Evolutionary conservation across 2,113 vertebrate genomes (phyloP).

Genomic region (Circaetus cinerascens): DNA sequence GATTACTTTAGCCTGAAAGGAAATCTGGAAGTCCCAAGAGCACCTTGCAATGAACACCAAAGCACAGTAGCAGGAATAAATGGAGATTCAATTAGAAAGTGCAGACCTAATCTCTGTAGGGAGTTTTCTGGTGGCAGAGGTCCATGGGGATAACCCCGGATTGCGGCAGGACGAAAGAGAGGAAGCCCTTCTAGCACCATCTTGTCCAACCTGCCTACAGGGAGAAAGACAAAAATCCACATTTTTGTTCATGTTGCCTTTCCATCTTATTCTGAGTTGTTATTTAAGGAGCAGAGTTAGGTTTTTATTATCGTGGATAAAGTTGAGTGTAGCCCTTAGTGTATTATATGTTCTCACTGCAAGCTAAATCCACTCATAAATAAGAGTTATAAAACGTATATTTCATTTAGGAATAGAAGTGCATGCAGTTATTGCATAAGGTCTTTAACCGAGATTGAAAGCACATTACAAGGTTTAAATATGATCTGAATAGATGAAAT

Average conservation of each 20-base stretch:
- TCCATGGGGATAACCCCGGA: accelerated
- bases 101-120: background rate
- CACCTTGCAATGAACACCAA: background rate
- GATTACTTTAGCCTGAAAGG: background rate
- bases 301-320: background rate
- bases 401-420: background rate
- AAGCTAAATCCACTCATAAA: constrained; percentile 35
- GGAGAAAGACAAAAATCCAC: background rate
- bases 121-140: background rate
- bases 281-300: background rate
- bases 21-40: background rate
- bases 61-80: background rate
- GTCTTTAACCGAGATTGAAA: constrained; percentile 28
- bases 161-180: background rate
- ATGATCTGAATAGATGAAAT: background rate
- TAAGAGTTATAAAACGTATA: background rate
- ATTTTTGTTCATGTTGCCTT: background rate
- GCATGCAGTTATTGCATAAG: background rate
- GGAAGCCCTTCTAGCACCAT: background rate
- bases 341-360: background rate
- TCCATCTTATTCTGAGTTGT: background rate
- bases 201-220: background rate
- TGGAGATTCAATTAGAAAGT: background rate
- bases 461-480: constrained; percentile 8
- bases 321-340: background rate